These are phyloP conservation scores for Zoanthus sansibaricus DNA, from an alignment of 92 coral and sea anemone genomes.

Conservation along the genomic window DNA sequence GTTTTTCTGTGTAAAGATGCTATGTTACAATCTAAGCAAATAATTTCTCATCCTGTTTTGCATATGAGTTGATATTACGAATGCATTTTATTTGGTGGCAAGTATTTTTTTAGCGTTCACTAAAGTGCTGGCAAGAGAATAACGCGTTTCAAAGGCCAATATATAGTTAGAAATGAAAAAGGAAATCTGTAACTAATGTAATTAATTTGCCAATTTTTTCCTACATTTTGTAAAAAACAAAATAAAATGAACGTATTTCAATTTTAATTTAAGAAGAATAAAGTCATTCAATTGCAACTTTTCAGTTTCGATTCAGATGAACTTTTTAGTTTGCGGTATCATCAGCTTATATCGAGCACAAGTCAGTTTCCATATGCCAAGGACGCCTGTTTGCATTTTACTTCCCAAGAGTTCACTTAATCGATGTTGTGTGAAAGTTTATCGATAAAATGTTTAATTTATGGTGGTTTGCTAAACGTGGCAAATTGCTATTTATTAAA, in stretches of 20 bases:
- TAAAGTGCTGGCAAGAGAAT: constrained; percentile 7
- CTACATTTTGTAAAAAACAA: neutral
- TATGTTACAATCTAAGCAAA: constrained; percentile 37
- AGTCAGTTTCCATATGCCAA: neutral
- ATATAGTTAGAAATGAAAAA: neutral
- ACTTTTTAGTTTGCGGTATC: too few relatives aligned
- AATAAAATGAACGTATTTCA: constrained; percentile 12
- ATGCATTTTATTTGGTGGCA: constrained; percentile 26
- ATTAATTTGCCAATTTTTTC: neutral
- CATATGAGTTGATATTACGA: constrained; percentile 37
- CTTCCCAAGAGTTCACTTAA: neutral
- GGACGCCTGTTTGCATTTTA: neutral
- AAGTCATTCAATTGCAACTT: neutral
- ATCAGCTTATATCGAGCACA: neutral
- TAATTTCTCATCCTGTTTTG: constrained; percentile 42
- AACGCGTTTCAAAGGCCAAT: constrained; percentile 4
- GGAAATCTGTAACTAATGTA: neutral
- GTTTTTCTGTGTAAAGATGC: constrained; percentile 37
- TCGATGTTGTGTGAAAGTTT: constrained; percentile 4
- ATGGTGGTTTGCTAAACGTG: constrained; percentile 71
- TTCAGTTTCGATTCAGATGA: neutral
- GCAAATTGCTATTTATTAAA: constrained; percentile 83
- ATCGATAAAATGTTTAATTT: constrained; percentile 54
- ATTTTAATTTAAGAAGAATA: neutral
- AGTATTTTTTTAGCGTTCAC: constrained; percentile 7